Conservation (phyloP, 92 coral and sea anemone genomes). For the Paragorgia papillata region DNA sequence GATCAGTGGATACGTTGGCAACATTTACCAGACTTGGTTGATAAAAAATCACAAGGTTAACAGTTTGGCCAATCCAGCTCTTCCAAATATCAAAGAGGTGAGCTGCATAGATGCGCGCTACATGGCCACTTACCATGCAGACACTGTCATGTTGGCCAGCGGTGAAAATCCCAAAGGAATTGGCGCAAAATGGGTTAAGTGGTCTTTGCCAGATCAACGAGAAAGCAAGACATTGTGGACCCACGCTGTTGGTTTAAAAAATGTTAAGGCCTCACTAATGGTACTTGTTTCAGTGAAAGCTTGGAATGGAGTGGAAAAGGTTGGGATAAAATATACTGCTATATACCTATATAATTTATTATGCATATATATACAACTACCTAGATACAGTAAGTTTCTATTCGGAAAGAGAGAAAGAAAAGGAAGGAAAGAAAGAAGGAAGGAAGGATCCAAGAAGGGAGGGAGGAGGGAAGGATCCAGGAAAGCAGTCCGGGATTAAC, state of each 20-base stretch:
- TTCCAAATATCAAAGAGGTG: conserved; percentile 35
- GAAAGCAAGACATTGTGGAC: conserved; percentile 70
- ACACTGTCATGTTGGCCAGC: conserved; percentile 74
- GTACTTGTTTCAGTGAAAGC: conserved; percentile 58
- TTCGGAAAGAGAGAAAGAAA: no score
- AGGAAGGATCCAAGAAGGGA: no score
- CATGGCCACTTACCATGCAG: conserved; percentile 67
- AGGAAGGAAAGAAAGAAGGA: no score
- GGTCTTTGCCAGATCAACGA: conserved; percentile 70
- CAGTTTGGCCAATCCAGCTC: conserved; percentile 45
- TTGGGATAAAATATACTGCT: neutral
- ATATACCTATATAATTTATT: no score
- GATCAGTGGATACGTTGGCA: conserved; percentile 70
- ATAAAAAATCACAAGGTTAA: conserved; percentile 56
- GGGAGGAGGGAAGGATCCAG: no score
- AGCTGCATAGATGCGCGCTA: conserved; percentile 75
- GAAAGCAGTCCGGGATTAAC: no score
- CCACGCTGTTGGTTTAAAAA: conserved; percentile 58
- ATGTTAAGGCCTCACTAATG: conserved; percentile 52
- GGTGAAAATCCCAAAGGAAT: conserved; percentile 69
- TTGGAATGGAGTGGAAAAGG: conserved; percentile 73
- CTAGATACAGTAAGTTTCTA: no score
- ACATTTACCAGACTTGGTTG: conserved; percentile 71
- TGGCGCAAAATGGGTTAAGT: conserved; percentile 76
- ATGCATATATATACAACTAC: no score